Evolutionary conservation across 2,797 vertebrate species (phyloP), one percentile per base, ranked within the genome.

Genomic region (Holocentrus rufus): DNA sequence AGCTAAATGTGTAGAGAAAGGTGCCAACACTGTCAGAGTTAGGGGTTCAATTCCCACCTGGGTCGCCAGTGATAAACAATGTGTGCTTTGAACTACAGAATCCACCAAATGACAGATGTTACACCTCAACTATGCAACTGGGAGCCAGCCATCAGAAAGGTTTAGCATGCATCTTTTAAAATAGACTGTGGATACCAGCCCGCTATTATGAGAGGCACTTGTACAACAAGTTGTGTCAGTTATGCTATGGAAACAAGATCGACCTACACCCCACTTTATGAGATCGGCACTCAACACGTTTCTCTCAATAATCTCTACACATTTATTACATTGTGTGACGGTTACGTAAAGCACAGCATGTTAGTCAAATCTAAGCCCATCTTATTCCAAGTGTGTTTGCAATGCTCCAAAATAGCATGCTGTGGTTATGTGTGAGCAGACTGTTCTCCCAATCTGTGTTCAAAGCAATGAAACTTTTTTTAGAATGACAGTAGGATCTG

Each of bases 351-450:
- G 53, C 20, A 18, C 65, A 57, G 23, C 59, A 58, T 65, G 57
- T 13, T 72, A 42, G n/a, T 50, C 10, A 66, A 47, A 70, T 31
- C 23, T 23, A 42, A 64, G 18, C 30, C 10, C 18, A 56, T 30
- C 14, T 8, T 57, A 34, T n/a, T n/a, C 17, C 56, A 20, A 9
- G 18, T 34, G 13, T 42, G 34, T 22, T 22, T 34, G 30, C 30
- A 44, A 74, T 42, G n/a, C 49, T 56, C 39, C 10, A 39, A 53
- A 77, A 74, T 62, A 79, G 61, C 46, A 22, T 13, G 2, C 27
- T 10, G 17, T 7, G 11, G 44, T 46, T 36, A 27, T 4, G 25
- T 52, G 31, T 47, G 42, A 30, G 50, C 0, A 0, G 15, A 22
- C 22, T 50, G 30, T n/a, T 52, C 14, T n/a, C n/a, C 2, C 14